phyloP scores from a whole-genome alignment of 1,140 invertebrate genomes.

The Megalonaias nervosa region DNA sequence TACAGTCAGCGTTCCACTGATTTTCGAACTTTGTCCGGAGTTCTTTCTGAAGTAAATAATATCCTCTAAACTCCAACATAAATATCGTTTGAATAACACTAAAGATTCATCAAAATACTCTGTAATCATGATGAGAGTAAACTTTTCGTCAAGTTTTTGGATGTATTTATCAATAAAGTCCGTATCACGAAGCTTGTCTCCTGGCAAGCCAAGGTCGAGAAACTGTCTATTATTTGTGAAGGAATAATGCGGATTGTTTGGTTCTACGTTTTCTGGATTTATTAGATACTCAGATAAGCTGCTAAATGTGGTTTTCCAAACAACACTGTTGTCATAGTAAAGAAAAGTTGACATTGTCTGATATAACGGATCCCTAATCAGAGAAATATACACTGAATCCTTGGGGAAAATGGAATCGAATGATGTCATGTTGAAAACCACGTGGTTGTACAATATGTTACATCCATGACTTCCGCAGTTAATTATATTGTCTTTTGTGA shows the following conservation, averaged over 20 bases:
- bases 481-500: constrained; percentile 8
- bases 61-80: constrained; percentile 73
- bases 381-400: constrained; percentile 40
- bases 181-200: constrained; percentile 14
- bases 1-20: constrained; percentile 8
- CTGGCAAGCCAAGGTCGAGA: constrained; percentile 38
- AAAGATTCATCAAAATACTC: constrained; percentile 75
- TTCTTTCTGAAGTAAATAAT: constrained; percentile 61
- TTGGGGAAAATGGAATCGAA: constrained; percentile 39
- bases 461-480: constrained; percentile 19
- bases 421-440: constrained; percentile 38
- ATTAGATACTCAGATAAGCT: constrained; percentile 37
- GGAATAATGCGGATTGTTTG: constrained; percentile 21
- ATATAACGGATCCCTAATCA: constrained; percentile 43
- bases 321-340: constrained; percentile 37
- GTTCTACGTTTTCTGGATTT: constrained; percentile 30
- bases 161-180: constrained; percentile 22
- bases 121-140: constrained; percentile 73
- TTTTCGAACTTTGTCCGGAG: not conserved
- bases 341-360: constrained; percentile 49
- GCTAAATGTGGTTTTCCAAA: constrained; percentile 21
- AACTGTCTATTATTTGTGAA: constrained; percentile 45
- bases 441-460: constrained; percentile 54
- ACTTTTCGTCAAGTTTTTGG: constrained; percentile 64
- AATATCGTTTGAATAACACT: constrained; percentile 70